phyloP scores from a whole-genome alignment of 2,113 vertebrate genomes.

The Tachysurus vachellii region DNA sequence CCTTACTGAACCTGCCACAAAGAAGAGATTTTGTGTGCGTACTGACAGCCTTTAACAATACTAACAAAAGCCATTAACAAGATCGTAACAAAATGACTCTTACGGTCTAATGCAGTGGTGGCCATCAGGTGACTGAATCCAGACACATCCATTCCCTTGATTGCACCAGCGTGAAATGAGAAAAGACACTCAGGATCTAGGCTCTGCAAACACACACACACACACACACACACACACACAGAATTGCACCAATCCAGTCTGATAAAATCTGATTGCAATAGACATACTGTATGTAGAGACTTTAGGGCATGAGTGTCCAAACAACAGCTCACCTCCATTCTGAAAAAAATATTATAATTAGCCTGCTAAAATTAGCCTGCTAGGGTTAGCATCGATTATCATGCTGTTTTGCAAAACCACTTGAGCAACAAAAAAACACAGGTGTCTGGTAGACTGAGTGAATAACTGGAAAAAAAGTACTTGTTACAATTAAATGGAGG shows the following conservation, averaged over 20 bases:
- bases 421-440: not conserved
- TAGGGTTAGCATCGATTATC: not conserved
- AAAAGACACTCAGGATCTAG: constrained; percentile 84
- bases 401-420: not conserved
- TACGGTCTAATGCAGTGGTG: constrained; percentile 84
- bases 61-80: not conserved
- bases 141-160: constrained; percentile 81
- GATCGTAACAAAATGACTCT: constrained; percentile 50
- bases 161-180: constrained; percentile 82
- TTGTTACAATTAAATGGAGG: too few species aligned
- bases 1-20: constrained; percentile 78
- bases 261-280: not conserved
- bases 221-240: constrained; percentile 18
- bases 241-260: not conserved
- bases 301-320: not conserved
- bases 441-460: not conserved
- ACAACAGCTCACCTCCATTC: not conserved
- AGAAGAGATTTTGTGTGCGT: not conserved
- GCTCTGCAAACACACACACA: constrained; percentile 82
- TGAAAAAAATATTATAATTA: not conserved
- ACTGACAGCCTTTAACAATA: not conserved
- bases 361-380: not conserved
- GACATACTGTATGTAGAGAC: not conserved
- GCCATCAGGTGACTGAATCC: constrained; percentile 87
- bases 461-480: not conserved